Conservation (phyloP, 2,888 invertebrate species). For the Tineola bisselliella region DNA sequence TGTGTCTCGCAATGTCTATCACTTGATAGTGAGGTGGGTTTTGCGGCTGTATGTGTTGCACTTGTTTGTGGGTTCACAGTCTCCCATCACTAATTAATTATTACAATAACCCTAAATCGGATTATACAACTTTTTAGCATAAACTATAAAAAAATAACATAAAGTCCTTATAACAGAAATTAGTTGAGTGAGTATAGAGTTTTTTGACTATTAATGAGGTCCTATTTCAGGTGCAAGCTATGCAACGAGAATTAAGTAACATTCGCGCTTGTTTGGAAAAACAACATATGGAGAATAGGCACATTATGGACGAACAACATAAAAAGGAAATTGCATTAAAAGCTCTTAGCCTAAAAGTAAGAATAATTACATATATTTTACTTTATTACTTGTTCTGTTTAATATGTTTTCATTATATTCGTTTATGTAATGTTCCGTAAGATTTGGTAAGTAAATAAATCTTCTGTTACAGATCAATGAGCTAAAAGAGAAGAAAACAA, state of each 20-base stretch:
- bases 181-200: not conserved
- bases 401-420: not conserved
- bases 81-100: too few species aligned
- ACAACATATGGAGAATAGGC: slow-evolving; percentile 43
- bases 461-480: slow-evolving; percentile 20
- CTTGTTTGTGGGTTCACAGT: too few species aligned
- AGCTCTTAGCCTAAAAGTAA: slow-evolving; percentile 34
- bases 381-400: too few species aligned
- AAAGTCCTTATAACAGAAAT: too few species aligned
- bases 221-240: slow-evolving; percentile 39
- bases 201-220: too few species aligned
- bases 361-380: too few species aligned
- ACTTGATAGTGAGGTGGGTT: slow-evolving; percentile 49
- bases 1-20: slow-evolving; percentile 34
- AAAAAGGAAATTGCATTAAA: slow-evolving; percentile 35
- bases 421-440: too few species aligned
- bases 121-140: too few species aligned
- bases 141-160: too few species aligned
- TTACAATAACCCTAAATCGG: too few species aligned
- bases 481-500: slow-evolving; percentile 55
- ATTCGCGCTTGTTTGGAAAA: slow-evolving; percentile 42
- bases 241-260: slow-evolving; percentile 57
- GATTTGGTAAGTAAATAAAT: too few species aligned
- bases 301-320: slow-evolving; percentile 45
- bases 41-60: too few species aligned